Evolutionary conservation across 1,140 invertebrate genomes (phyloP), one percentile per base, ranked within the genome.

Genomic region (Andricus grossulariae): DNA sequence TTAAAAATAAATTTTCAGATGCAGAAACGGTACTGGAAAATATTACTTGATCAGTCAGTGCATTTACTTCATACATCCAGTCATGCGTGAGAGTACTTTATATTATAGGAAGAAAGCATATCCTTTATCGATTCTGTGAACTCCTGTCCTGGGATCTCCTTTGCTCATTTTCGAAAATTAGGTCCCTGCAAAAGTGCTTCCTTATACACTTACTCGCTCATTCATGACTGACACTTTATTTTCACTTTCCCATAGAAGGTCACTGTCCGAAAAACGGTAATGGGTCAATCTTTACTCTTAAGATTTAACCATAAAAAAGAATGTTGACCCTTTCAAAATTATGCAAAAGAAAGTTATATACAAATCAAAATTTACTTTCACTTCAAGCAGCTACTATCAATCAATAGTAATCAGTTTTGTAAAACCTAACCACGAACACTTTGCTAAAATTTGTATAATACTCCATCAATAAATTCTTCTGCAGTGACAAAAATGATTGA

Each of bases 401-500:
- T 32, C 25, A 32, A 32, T 32, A 32, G 25, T 2, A 32, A 5
- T 32, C 25, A 32, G 25, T 32, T 32, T 32, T 32, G 5, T 5
- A 32, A 3, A 32, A 32, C 25, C 25, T 32, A 32, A 32, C 39
- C 39, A 45, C 39, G 7, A 45, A 45, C 39, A 45, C 39, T 45
- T 11, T 11, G 39, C 39, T 45, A 45, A 10, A 45, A 45, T 45
- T 0, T n/a, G 3, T 32, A 3, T 39, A 66, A 7, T n/a, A 32
- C 1, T 6, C 25, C 25, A 66, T 16, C 60, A 66, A 66, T 66
- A 66, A 66, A 66, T 66, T 66, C 32, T 45, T 39, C 39, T 66
- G 32, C 60, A 16, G 60, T 21, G 60, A 66, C 11, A 66, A 66
- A 66, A 66, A 66, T 66, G 39, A 66, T 45, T 66, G 60, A 66